Evolutionary conservation across 1,140 invertebrate species (phyloP).

Genomic region (Drosophila teissieri): DNA sequence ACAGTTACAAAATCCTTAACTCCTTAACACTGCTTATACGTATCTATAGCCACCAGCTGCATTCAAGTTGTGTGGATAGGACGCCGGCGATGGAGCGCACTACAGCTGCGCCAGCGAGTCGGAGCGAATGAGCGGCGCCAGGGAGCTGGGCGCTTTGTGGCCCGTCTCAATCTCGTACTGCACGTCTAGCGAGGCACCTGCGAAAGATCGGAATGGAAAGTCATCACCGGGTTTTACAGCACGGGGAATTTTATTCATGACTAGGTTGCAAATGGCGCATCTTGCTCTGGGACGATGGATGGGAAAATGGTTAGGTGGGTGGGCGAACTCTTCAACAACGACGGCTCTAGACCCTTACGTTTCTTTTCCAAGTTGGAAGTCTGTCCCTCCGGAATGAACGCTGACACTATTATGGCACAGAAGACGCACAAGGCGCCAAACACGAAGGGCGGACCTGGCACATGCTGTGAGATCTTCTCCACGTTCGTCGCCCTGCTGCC

Average conservation of each 20-base stretch:
- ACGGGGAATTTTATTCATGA: conserved; percentile 8
- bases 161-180: conserved; percentile 91
- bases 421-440: conserved; percentile 98
- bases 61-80: conserved; percentile 27
- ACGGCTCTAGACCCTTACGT: conserved; percentile 60
- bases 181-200: conserved; percentile 90
- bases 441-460: conserved; percentile 99
- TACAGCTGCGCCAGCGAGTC: conserved; percentile 90
- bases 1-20: conserved; percentile 54
- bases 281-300: conserved; percentile 9
- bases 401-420: conserved; percentile 95
- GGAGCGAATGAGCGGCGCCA: conserved; percentile 92
- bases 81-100: conserved; percentile 53
- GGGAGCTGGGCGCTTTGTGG: conserved; percentile 90
- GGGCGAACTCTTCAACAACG: too few relatives aligned
- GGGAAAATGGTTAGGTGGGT: neutral
- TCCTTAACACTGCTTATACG: conserved; percentile 49
- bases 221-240: neutral
- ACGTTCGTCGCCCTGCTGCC: conserved; percentile 54
- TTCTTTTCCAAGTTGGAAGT: conserved; percentile 85
- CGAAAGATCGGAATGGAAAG: conserved; percentile 30
- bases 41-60: conserved; percentile 60
- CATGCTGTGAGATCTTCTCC: conserved; percentile 87
- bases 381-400: conserved; percentile 93
- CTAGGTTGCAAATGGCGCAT: neutral